A percentile compares a stretch with the other conserved stretches of the same genome.
Evolutionary conservation across 1,140 invertebrate genomes (phyloP).

Genomic region (Aphis gossypii): DNA sequence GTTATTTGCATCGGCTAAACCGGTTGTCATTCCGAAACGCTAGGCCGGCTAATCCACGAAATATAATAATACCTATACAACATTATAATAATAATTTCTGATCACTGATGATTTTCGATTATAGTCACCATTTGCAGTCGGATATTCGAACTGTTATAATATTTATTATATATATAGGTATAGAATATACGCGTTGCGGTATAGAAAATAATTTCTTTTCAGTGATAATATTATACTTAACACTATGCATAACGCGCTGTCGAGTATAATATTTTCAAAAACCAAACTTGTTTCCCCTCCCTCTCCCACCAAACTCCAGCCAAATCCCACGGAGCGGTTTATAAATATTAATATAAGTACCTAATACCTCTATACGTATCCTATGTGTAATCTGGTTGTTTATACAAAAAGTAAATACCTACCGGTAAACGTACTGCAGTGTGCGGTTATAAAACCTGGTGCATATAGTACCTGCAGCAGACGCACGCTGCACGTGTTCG

Average conservation of each 20-base stretch:
- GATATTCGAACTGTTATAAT: background rate
- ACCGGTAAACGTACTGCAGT: background rate
- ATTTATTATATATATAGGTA: too few species aligned
- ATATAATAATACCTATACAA: background rate
- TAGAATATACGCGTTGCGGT: too few species aligned
- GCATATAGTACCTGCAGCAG: background rate
- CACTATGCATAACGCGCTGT: background rate
- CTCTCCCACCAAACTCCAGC: background rate
- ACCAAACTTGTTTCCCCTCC: background rate
- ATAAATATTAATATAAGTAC: background rate
- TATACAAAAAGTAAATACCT: background rate
- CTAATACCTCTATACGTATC: background rate
- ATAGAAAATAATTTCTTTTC: background rate
- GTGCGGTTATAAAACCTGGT: background rate
- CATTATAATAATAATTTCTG: background rate
- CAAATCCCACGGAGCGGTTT: background rate
- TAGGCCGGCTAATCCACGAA: background rate
- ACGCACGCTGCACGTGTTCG: background rate
- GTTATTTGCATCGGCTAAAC: background rate
- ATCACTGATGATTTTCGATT: background rate
- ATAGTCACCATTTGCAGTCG: background rate
- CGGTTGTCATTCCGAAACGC: background rate
- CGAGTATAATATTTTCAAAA: conserved; percentile 4
- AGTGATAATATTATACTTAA: background rate
- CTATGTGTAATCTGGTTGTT: background rate